Percentiles rank a stretch among this genome's conserved stretches.
Conservation (phyloP, 1,140 invertebrate genomes). For the Epicauta chinensis region DNA sequence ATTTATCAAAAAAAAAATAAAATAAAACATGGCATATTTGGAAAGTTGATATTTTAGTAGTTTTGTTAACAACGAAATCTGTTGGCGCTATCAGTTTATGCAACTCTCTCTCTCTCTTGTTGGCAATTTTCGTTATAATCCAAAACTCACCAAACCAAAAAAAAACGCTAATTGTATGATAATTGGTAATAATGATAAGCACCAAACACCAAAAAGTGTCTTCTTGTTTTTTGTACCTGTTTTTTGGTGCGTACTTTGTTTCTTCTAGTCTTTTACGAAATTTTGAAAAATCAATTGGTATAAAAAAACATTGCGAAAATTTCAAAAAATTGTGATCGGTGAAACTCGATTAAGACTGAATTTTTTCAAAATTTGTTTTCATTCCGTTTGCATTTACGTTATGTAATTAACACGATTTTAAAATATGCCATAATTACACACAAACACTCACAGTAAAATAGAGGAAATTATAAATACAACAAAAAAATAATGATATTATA, state of each 20-base stretch:
- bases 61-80: background rate
- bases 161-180: background rate
- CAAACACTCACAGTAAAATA: too few species aligned
- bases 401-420: constrained; percentile 6
- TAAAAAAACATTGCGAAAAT: constrained; percentile 10
- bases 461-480: too few species aligned
- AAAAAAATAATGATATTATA: constrained; percentile 12
- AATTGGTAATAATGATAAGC: constrained; percentile 3
- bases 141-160: constrained; percentile 8
- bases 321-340: constrained; percentile 31
- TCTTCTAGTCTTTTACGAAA: constrained; percentile 9
- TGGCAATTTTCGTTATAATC: background rate
- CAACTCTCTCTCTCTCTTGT: background rate
- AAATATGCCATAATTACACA: constrained; percentile 34
- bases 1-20: background rate
- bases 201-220: constrained; percentile 38
- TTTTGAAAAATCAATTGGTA: constrained; percentile 17
- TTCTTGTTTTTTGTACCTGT: constrained; percentile 34
- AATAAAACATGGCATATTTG: constrained; percentile 30
- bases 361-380: constrained; percentile 6
- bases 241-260: constrained; percentile 19
- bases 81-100: background rate
- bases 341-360: constrained; percentile 33
- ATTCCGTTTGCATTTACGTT: background rate
- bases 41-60: constrained; percentile 13